Evolutionary conservation across 2,888 invertebrate species (phyloP).

Genomic region (Zhengitettix transpicula): DNA sequence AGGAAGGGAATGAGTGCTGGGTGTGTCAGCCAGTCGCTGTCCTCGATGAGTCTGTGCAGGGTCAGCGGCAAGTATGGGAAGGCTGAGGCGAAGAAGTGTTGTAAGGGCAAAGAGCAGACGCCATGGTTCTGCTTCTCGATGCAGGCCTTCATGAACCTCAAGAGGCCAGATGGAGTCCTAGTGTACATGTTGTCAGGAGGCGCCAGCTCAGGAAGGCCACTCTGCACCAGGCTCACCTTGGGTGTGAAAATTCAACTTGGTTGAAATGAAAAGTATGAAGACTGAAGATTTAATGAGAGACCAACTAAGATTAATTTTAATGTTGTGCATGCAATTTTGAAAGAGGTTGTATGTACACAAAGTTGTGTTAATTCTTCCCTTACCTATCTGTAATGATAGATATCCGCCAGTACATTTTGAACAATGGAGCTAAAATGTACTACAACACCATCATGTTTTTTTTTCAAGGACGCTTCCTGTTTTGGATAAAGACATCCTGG

Average conservation of each 20-base stretch:
- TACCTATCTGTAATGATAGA: too few species aligned
- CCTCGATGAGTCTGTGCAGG: constrained; percentile 23
- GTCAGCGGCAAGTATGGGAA: constrained; percentile 24
- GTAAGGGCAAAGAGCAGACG: constrained; percentile 15
- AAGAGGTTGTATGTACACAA: too few species aligned
- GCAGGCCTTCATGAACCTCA: constrained; percentile 19
- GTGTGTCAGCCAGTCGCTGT: constrained; percentile 23
- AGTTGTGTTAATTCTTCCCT: too few species aligned
- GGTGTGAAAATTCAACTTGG: too few species aligned
- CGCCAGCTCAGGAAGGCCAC: constrained; percentile 18
- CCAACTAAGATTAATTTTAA: too few species aligned
- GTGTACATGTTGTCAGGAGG: constrained; percentile 14
- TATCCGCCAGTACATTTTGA: too few species aligned
- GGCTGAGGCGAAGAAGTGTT: constrained; percentile 19
- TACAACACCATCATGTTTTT: too few species aligned
- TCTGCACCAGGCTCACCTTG: constrained; percentile 1
- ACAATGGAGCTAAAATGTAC: too few species aligned
- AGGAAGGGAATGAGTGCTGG: constrained; percentile 10
- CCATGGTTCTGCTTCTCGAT: constrained; percentile 7
- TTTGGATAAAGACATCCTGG: too few species aligned
- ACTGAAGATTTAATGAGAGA: too few species aligned
- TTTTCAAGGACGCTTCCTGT: too few species aligned
- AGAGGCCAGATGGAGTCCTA: constrained; percentile 24
- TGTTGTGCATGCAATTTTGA: too few species aligned
- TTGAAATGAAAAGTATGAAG: not conserved